Evolutionary conservation across 2,797 vertebrate genomes (phyloP), one percentile per base, ranked within the genome.

Genomic region (Fistularia commersonii): DNA sequence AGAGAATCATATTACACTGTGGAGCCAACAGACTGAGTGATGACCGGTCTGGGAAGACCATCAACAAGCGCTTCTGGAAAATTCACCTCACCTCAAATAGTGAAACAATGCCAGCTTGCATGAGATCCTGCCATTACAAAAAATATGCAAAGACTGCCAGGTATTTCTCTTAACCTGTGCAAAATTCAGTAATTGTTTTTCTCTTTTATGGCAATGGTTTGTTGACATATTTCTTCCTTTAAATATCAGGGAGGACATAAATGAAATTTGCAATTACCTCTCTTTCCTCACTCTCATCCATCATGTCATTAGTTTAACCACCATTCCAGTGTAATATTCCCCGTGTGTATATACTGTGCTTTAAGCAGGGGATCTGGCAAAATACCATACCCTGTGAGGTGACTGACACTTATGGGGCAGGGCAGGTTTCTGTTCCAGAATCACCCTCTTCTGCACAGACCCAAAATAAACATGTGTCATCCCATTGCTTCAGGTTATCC

Each of bases 381-480:
- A 74, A 46, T 12, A 76, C 63, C 71, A 58, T 11, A 53, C 37
- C 11, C 11, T 9, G 11, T 41, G 33, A 36, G 37, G 60, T 52
- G 52, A 76, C 62, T 62, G 71, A 71, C 65, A 79, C 66, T 80
- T 64, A 64, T 57, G 63, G 58, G 59, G 69, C 65, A 50, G 48
- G 68, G 74, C 51, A 13, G 47, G 45, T 69, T 51, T 71, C 55
- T 74, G 46, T 62, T 39, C 15, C 45, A 13, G 57, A 37, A 39
- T 52, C 61, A 40, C 23, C 56, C 55, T 57, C 51, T 40, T 66
- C 58, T 64, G 36, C 55, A 33, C 64, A 63, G 67, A 77, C 79
- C 69, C 73, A 85, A 87, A 88, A 81, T 79, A 87, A 87, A 86
- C 77, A 72, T 31, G 48, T 14, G n/a, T 44, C 32, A 12, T 45